Conservation (phyloP, 2,113 vertebrate species). For the Oriolus oriolus region DNA sequence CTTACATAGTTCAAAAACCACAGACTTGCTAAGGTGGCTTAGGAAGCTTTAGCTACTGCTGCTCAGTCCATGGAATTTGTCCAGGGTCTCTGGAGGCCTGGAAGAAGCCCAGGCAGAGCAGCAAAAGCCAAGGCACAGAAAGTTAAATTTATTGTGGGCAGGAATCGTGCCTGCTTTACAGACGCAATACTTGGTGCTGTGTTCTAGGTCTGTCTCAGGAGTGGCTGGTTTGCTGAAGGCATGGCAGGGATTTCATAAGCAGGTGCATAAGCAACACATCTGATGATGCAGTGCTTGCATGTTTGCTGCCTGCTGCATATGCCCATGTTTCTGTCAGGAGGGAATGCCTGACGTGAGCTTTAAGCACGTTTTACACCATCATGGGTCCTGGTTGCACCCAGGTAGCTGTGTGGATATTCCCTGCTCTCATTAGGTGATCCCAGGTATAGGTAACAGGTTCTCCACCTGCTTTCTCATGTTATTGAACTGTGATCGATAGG, state of each 20-base stretch:
- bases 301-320: background rate
- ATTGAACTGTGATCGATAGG: rapidly evolving
- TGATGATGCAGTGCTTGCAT: background rate
- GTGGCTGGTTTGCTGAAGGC: background rate
- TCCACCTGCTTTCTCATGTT: background rate
- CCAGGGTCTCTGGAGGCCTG: background rate
- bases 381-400: background rate
- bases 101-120: background rate
- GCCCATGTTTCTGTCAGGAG: background rate
- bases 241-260: background rate
- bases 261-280: background rate
- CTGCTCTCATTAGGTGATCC: background rate
- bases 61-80: background rate
- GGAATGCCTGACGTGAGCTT: background rate
- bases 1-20: background rate
- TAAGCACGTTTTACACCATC: background rate
- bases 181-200: rapidly evolving
- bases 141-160: background rate
- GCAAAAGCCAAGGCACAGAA: background rate
- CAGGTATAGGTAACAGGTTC: background rate
- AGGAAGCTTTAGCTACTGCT: background rate
- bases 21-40: background rate
- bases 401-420: background rate
- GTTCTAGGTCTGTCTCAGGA: background rate
- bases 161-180: background rate